Conservation (phyloP, 35 echinoderm and acorn worm species). For the Acanthaster planci region DNA sequence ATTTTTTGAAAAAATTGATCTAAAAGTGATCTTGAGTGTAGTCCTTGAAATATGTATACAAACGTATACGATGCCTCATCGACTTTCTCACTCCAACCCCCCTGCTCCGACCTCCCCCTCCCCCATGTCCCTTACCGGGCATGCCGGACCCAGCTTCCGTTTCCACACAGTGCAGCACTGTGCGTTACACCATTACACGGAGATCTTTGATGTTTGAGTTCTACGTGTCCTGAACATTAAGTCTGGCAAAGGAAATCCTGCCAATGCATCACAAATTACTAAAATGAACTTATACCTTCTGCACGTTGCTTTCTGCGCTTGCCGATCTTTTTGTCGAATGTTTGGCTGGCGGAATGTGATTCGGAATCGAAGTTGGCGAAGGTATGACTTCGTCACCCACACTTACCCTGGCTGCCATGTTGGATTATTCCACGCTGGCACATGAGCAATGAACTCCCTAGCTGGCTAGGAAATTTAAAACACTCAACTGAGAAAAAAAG, state of each 20-base stretch:
- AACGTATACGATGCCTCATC: too few relatives aligned
- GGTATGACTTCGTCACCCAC: slow-evolving; percentile 74
- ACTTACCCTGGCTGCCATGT: slow-evolving; percentile 69
- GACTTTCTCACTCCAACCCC: too few relatives aligned
- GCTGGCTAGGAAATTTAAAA: slow-evolving; percentile 22
- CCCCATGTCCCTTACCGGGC: too few relatives aligned
- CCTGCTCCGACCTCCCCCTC: too few relatives aligned
- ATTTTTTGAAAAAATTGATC: too few relatives aligned
- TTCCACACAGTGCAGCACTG: too few relatives aligned
- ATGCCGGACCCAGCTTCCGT: too few relatives aligned
- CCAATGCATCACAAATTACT: slow-evolving; percentile 11
- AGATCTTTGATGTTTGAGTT: too few relatives aligned
- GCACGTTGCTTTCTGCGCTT: slow-evolving; percentile 31
- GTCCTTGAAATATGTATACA: too few relatives aligned
- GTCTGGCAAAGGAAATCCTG: not conserved
- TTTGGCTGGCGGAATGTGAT: slow-evolving; percentile 7
- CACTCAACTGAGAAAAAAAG: not conserved
- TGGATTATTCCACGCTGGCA: slow-evolving; percentile 72
- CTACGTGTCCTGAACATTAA: too few relatives aligned
- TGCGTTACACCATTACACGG: too few relatives aligned
- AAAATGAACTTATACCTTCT: slow-evolving; percentile 39
- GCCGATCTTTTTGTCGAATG: slow-evolving; percentile 26
- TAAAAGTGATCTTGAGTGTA: too few relatives aligned
- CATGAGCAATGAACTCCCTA: slow-evolving; percentile 17
- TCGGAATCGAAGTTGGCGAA: slow-evolving; percentile 39